Conservation (phyloP, 2,888 invertebrate genomes). For the Clostera curtula region DNA sequence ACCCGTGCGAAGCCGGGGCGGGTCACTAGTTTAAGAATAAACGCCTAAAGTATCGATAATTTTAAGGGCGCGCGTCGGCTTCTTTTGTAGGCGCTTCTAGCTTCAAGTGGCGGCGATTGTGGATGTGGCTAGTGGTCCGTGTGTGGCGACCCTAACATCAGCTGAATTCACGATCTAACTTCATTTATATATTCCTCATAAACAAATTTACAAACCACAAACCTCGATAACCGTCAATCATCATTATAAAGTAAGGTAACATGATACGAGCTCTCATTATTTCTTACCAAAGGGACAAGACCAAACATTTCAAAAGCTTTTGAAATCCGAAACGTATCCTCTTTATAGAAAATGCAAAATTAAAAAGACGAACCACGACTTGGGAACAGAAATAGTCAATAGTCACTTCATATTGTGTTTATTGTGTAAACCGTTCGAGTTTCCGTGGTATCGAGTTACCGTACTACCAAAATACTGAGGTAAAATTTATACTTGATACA, state of each 20-base stretch:
- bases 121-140: too few relatives aligned
- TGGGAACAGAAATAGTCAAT: slow-evolving; percentile 71
- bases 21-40: too few relatives aligned
- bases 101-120: too few relatives aligned
- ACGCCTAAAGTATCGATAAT: too few relatives aligned
- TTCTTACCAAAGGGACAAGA: slow-evolving; percentile 50
- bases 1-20: too few relatives aligned
- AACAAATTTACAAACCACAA: slow-evolving; percentile 22
- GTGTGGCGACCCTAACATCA: too few relatives aligned
- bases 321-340: slow-evolving; percentile 58
- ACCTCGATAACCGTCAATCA: slow-evolving; percentile 48
- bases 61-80: too few relatives aligned
- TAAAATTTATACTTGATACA: slow-evolving; percentile 8
- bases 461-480: slow-evolving; percentile 22
- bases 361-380: slow-evolving; percentile 50
- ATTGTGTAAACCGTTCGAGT: slow-evolving; percentile 63
- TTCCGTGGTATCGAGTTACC: slow-evolving; percentile 62
- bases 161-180: too few relatives aligned
- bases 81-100: too few relatives aligned
- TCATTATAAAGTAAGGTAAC: slow-evolving; percentile 43
- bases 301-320: slow-evolving; percentile 43
- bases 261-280: slow-evolving; percentile 49
- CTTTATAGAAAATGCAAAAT: slow-evolving; percentile 61
- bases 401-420: slow-evolving; percentile 73
- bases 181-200: not conserved